Percentiles rank a stretch among this genome's conserved stretches.
Conservation (phyloP, 1,140 invertebrate genomes). For the Eurosta solidaginis region DNA sequence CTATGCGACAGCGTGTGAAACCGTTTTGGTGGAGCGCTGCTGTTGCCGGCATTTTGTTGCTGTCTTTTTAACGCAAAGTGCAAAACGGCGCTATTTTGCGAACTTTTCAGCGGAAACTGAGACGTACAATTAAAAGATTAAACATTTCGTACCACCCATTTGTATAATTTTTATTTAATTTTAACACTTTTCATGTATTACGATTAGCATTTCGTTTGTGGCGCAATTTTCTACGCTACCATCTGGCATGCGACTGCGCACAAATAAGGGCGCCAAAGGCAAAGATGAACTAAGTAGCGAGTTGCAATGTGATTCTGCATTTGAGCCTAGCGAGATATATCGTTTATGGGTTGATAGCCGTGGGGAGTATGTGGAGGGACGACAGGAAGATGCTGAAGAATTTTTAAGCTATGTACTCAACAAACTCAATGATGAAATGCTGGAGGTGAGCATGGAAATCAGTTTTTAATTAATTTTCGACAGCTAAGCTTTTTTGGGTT, state of each 20-base stretch:
- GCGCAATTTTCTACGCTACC: constrained; percentile 71
- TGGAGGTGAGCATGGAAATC: constrained; percentile 67
- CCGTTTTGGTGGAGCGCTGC: constrained; percentile 31
- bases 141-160: background rate
- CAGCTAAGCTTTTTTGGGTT: background rate
- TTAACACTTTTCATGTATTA: background rate
- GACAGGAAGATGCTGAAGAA: constrained; percentile 95
- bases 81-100: background rate
- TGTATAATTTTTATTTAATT: background rate
- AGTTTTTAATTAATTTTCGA: background rate
- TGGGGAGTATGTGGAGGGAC: constrained; percentile 74
- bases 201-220: constrained; percentile 64
- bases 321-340: constrained; percentile 83
- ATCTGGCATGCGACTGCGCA: constrained; percentile 61
- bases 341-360: constrained; percentile 78
- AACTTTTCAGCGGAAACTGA: background rate
- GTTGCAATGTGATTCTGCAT: constrained; percentile 63
- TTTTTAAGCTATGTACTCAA: constrained; percentile 91
- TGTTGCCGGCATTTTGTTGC: background rate
- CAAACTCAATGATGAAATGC: constrained; percentile 94
- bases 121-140: background rate
- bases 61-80: background rate
- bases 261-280: constrained; percentile 48
- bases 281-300: constrained; percentile 60
- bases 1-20: background rate